Conservation (phyloP, 2,113 vertebrate genomes). For the Lepus europaeus region DNA sequence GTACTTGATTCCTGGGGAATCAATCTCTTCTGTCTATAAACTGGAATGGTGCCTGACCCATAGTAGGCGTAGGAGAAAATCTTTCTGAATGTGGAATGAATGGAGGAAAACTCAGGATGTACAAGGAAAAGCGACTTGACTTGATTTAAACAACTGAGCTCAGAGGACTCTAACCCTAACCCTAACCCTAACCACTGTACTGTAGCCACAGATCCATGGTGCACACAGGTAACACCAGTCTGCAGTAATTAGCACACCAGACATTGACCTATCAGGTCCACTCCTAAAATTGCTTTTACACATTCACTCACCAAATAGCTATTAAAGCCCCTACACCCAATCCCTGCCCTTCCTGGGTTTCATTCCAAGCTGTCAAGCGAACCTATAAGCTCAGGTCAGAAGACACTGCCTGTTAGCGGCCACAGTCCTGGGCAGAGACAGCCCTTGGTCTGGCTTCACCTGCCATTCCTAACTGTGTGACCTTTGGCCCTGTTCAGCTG, state of each 20-base stretch:
- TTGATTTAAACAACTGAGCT: slow-evolving; percentile 52
- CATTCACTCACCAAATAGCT: slow-evolving; percentile 30
- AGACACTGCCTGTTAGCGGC: neutral
- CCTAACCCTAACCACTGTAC: neutral
- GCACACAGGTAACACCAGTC: neutral
- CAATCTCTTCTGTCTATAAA: slow-evolving; percentile 20
- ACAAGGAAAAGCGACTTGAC: slow-evolving; percentile 25
- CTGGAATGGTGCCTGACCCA: neutral
- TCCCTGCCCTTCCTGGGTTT: neutral
- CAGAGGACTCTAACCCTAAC: neutral
- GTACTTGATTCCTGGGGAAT: neutral
- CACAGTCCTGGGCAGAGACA: neutral
- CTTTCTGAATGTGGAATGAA: slow-evolving; percentile 1
- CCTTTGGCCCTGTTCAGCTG: slow-evolving; percentile 30
- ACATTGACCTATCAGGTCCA: neutral
- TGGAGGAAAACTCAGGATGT: slow-evolving; percentile 22
- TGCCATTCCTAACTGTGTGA: neutral
- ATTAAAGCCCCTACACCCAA: slow-evolving; percentile 22
- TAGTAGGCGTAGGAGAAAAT: neutral
- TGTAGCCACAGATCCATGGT: neutral
- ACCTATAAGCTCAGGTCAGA: slow-evolving; percentile 42
- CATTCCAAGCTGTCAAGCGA: neutral
- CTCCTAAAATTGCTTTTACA: neutral
- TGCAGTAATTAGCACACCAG: slow-evolving; percentile 40
- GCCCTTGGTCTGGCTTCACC: neutral